Conservation (phyloP, 2,113 vertebrate genomes). For the Oreochromis aureus region DNA sequence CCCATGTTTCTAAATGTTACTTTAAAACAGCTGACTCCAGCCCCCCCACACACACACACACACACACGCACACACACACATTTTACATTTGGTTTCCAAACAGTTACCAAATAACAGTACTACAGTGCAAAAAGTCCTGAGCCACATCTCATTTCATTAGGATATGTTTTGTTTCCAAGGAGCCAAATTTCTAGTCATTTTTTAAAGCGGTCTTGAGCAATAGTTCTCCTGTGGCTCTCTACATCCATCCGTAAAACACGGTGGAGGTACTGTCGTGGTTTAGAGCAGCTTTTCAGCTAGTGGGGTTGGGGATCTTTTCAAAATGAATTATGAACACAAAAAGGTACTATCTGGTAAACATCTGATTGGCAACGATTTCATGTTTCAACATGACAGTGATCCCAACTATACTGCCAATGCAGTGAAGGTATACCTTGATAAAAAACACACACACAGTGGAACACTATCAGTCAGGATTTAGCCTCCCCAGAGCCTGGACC, state of each 20-base stretch:
- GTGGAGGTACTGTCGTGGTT: background rate
- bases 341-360: background rate
- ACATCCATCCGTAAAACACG: background rate
- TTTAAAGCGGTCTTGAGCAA: background rate
- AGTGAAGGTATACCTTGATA: background rate
- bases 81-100: no score
- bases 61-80: no score
- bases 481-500: background rate
- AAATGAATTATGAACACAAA: background rate
- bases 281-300: background rate
- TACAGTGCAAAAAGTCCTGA: no score
- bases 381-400: background rate
- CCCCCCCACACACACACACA: no score
- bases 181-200: background rate
- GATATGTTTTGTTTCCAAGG: no score
- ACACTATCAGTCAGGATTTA: background rate
- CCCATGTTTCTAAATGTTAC: background rate
- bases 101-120: background rate
- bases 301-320: background rate
- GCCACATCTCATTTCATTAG: no score
- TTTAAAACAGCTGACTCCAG: background rate
- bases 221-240: background rate
- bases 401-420: background rate
- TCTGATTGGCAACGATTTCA: background rate
- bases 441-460: background rate